Evolutionary conservation across 1,140 invertebrate genomes (phyloP).

Genomic region (Nymphalis io): DNA sequence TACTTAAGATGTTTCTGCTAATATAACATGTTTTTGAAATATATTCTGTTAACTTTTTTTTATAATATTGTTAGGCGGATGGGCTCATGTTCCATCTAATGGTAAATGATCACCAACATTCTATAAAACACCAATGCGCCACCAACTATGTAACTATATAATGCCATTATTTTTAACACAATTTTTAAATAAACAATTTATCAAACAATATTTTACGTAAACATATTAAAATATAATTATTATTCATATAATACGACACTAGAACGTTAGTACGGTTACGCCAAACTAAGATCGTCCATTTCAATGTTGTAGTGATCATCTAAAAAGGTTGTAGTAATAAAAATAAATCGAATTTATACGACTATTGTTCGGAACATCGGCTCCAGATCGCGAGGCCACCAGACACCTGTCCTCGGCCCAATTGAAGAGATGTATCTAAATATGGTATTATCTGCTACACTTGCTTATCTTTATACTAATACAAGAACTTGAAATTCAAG

Average conservation of each 20-base stretch:
- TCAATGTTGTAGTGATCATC: conserved; percentile 12
- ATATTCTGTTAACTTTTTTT: too few relatives aligned
- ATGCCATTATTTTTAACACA: too few relatives aligned
- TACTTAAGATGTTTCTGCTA: not conserved
- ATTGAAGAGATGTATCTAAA: conserved; percentile 24
- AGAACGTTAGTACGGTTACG: not conserved
- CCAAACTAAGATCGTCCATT: not conserved
- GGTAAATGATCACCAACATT: too few relatives aligned
- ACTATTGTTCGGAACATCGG: conserved; percentile 30
- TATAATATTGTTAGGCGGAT: too few relatives aligned
- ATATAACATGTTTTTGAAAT: too few relatives aligned
- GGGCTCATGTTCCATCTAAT: too few relatives aligned
- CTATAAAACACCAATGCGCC: too few relatives aligned
- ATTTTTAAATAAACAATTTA: too few relatives aligned
- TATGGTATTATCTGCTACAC: conserved; percentile 18
- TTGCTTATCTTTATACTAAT: not conserved
- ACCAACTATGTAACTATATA: too few relatives aligned
- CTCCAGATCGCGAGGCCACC: conserved; percentile 13
- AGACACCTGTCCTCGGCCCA: conserved; percentile 28
- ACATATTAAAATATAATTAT: not conserved
- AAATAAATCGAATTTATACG: conserved; percentile 38
- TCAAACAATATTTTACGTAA: not conserved
- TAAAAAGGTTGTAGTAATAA: conserved; percentile 38
- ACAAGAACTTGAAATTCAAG: too few relatives aligned
- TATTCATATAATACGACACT: not conserved